phyloP scores from a whole-genome alignment of 2,113 vertebrate species.

The Datnioides undecimradiatus region DNA sequence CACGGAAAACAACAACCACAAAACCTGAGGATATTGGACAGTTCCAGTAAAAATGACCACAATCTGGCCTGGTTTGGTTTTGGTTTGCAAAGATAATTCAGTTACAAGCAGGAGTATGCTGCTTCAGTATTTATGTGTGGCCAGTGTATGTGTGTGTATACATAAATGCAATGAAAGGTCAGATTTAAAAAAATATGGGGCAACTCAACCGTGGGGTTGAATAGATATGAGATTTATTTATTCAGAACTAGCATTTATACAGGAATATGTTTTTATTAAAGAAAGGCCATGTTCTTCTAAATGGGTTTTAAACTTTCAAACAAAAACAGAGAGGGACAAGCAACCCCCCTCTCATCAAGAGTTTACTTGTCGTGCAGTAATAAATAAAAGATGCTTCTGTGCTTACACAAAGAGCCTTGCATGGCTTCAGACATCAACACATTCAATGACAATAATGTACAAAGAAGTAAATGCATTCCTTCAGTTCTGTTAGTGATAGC shows the following conservation, averaged over 20 bases:
- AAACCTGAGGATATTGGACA: constrained; percentile 44
- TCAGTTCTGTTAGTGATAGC: neutral
- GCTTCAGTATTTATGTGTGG: neutral
- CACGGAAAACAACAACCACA: constrained; percentile 36
- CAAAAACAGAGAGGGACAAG: constrained; percentile 3
- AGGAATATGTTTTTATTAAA: constrained; percentile 42
- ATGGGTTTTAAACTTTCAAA: constrained; percentile 61
- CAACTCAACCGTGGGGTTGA: constrained; percentile 53
- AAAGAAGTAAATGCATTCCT: neutral
- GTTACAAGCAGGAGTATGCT: constrained; percentile 10
- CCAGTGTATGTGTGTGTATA: neutral
- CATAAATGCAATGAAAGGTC: constrained; percentile 47
- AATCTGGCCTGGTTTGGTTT: no score
- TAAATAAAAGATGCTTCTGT: constrained; percentile 24
- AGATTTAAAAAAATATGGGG: constrained; percentile 36
- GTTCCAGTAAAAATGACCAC: constrained; percentile 36
- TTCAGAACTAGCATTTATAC: constrained; percentile 50
- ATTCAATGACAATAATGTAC: constrained; percentile 4
- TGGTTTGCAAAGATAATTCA: constrained; percentile 39
- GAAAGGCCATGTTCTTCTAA: constrained; percentile 42
- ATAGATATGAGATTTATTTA: constrained; percentile 63
- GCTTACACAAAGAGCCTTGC: constrained; percentile 11
- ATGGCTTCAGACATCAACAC: constrained; percentile 26
- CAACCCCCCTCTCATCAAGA: neutral
- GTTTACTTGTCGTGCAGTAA: constrained; percentile 20